Evolutionary conservation across 2,797 vertebrate species (phyloP), one percentile per base, ranked within the genome.

Genomic region (Sus cebifrons): DNA sequence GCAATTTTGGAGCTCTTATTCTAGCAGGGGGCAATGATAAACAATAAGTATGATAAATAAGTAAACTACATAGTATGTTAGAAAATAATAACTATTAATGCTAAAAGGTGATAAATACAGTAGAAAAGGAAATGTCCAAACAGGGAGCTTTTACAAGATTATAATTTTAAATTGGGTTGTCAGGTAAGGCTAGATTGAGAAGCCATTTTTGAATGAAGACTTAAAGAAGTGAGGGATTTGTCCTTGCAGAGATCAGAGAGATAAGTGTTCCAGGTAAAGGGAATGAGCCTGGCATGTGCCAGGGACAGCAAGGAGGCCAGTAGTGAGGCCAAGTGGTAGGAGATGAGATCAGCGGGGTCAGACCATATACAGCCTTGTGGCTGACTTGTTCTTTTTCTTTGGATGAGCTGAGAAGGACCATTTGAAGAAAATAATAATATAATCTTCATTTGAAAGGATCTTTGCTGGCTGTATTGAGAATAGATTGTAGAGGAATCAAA

Each of bases 181-280:
- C 20, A 70, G 10, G 58, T 14, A 23, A 64, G 74, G 25, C 32
- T 74, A 82, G 85, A 11, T 79, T 95, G 49, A 86, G 29, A 74
- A 86, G 65, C 27, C 18, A 18, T 60, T 92, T 96, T 71, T 89
- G 49, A 84, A 56, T 36, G 75, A 82, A 91, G 29, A 17, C 49
- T 64, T 93, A 21, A 56, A 64, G 58, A 75, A 75, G 23, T 74
- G 54, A 89, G 40, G 49, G 71, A 18, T 84, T 95, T 95, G 25
- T 62, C 32, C 0, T 3, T 44, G 27, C 29, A 16, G n/a, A 49
- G 54, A 68, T 77, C 11, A 49, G 64, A 86, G 11, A 25, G 23
- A 16, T 20, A n/a, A 52, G 13, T 40, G 32, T 64, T 60, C 29
- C 27, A 15, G 14, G 21, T 77, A 64, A 67, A 77, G 75, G 9